Base-by-base conservation (phyloP, 2,888 invertebrate genomes). In the Odontocerum albicorne region DNA sequence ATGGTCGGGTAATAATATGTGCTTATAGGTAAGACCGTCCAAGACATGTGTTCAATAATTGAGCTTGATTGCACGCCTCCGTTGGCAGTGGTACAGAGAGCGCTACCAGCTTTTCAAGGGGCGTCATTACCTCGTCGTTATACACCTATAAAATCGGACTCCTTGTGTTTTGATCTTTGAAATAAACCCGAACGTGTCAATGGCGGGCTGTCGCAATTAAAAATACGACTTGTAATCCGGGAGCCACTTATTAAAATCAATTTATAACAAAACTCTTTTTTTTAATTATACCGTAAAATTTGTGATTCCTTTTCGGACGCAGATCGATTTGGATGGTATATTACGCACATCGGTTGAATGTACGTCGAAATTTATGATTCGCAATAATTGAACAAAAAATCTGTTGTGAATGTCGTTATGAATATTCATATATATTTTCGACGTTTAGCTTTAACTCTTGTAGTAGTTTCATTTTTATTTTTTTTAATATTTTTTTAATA, bases 1-100 rank as follows among this genome's bases (percentile, higher is more conserved):
- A n/a, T n/a, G n/a, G n/a, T n/a, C n/a, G n/a, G n/a, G 40, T 56
- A 56, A 47, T 43, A 56, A 49, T 44, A 33, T 31, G 39, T 21
- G 40, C 15, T 43, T 46, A 43, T 55, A 36, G 51, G 35, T 51
- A 51, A 43, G 40, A 43, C 16, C 33, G 49, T 44, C 19, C 47
- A 45, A 56, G 56, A 56, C 51, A 51, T 49, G 45, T 51, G 56
- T 43, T 45, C 21, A 43, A 49, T 57, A 57, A 57, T 57, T 57
- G 52, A 49, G 44, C 38, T 46, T 57, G 57, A 57, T 57, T 57
- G 52, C 49, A 57, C 47, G 22, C 33, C 46, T 50, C 15, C 7
- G 40, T 20, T 3, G 12, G 27, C 10, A 4, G 27, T 27, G 27
- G 19, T 40, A 40, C 40, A 21, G 40, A 21, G 21, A 40, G n/a